Evolutionary conservation across 2,888 invertebrate species (phyloP).

Genomic region (Aphidius colemani): DNA sequence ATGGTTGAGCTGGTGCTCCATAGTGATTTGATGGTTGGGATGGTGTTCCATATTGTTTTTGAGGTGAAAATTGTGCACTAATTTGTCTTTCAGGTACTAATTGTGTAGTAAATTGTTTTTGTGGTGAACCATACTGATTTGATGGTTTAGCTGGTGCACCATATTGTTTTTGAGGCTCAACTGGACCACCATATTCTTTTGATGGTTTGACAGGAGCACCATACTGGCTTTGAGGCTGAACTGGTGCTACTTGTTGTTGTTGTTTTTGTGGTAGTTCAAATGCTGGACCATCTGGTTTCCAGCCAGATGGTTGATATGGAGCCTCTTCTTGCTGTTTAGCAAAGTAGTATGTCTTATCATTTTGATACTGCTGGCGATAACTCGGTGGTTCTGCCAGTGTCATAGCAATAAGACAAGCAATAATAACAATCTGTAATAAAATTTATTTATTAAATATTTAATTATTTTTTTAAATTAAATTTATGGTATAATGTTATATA

Average conservation of each 20-base stretch:
- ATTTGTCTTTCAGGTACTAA: conserved; percentile 34
- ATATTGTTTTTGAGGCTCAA: conserved; percentile 34
- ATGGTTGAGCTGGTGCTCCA: conserved; percentile 25
- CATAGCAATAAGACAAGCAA: conserved; percentile 56
- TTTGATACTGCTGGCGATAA: conserved; percentile 46
- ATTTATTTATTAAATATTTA: neutral
- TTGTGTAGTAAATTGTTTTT: conserved; percentile 34
- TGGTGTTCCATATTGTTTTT: conserved; percentile 33
- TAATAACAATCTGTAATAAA: conserved; percentile 51
- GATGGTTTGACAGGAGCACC: conserved; percentile 23
- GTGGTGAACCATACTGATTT: conserved; percentile 27
- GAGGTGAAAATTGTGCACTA: conserved; percentile 31
- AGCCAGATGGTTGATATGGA: conserved; percentile 60
- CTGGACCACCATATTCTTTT: conserved; percentile 38
- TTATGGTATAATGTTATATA: neutral
- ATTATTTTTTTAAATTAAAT: neutral
- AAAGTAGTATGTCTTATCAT: conserved; percentile 49
- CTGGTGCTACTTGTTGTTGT: conserved; percentile 40
- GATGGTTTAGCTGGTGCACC: conserved; percentile 42
- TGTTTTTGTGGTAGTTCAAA: conserved; percentile 58
- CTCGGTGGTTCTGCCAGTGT: conserved; percentile 60
- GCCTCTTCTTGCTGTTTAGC: conserved; percentile 52
- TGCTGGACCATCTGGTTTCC: conserved; percentile 60
- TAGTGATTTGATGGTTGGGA: conserved; percentile 27
- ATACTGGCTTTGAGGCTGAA: conserved; percentile 21